Evolutionary conservation across 2,113 vertebrate species (phyloP).

Genomic region (Hemiprocne comata): DNA sequence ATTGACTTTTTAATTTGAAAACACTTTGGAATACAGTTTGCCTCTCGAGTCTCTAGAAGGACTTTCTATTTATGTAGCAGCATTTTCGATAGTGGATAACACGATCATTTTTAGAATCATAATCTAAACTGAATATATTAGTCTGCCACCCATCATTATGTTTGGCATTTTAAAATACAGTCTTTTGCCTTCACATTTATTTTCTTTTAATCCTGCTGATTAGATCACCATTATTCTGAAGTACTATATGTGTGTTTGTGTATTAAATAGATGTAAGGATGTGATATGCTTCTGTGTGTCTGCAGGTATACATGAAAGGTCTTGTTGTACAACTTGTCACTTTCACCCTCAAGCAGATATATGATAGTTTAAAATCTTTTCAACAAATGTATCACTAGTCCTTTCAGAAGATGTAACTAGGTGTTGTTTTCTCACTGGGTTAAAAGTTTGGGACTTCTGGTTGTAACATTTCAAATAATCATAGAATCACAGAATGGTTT

Average conservation of each 20-base stretch:
- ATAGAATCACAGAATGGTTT: too few species aligned
- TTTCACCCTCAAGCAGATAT: not conserved
- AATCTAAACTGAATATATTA: not conserved
- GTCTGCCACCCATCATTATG: not conserved
- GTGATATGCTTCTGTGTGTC: not conserved
- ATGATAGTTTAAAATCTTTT: not conserved
- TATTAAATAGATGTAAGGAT: not conserved
- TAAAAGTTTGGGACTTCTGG: not conserved
- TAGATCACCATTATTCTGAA: not conserved
- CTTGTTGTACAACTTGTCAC: not conserved
- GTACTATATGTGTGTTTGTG: not conserved
- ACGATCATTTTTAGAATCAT: not conserved
- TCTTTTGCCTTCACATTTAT: not conserved
- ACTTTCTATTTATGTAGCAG: not conserved
- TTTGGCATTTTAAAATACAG: not conserved
- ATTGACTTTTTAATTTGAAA: not conserved
- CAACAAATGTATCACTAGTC: not conserved
- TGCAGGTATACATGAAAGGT: not conserved
- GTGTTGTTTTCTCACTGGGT: not conserved
- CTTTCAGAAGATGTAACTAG: not conserved
- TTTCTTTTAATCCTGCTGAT: not conserved
- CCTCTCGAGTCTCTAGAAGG: not conserved
- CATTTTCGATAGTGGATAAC: not conserved
- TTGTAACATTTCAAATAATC: not conserved
- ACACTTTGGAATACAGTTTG: not conserved